Evolutionary conservation across 2,797 vertebrate species (phyloP).

Genomic region (Rhodeus uyekii): DNA sequence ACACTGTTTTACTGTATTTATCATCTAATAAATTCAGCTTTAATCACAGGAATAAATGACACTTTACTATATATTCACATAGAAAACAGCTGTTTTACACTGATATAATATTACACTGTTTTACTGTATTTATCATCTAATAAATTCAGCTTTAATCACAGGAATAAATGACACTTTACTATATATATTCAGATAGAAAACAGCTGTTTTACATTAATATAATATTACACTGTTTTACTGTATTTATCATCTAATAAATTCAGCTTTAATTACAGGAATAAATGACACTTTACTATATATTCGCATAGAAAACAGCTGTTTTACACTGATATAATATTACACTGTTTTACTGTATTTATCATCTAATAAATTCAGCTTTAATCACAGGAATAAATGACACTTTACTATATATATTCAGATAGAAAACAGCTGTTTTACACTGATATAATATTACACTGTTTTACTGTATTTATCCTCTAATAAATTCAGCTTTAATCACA

Average conservation of each 20-base stretch:
- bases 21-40: not conserved
- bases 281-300: rapidly evolving
- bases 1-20: not conserved
- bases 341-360: not conserved
- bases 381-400: not conserved
- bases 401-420: not conserved
- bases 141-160: not conserved
- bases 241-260: not conserved
- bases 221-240: not conserved
- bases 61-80: not conserved
- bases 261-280: not conserved
- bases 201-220: not conserved
- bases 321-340: not conserved
- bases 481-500: not conserved
- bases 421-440: not conserved
- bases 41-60: not conserved
- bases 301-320: not conserved
- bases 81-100: not conserved
- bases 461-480: not conserved
- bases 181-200: not conserved
- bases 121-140: not conserved
- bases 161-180: not conserved
- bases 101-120: not conserved
- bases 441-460: not conserved
- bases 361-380: not conserved